A percentile compares a stretch with the other conserved stretches of the same genome.
phyloP scores from a whole-genome alignment of 2,797 vertebrate genomes.

The Lepilemur ruficaudatus region DNA sequence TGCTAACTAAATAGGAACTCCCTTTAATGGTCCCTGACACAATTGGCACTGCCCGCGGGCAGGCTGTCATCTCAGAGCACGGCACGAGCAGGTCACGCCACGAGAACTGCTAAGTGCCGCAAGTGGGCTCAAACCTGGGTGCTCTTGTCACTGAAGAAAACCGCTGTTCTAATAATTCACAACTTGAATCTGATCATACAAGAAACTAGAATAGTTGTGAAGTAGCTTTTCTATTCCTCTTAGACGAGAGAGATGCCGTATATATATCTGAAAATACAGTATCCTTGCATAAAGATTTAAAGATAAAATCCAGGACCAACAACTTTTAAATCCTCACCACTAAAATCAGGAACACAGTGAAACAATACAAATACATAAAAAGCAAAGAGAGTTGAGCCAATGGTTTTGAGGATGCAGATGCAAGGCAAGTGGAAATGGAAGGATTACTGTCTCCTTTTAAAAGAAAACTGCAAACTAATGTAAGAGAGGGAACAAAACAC shows the following conservation, averaged over 20 bases:
- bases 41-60: background rate
- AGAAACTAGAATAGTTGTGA: background rate
- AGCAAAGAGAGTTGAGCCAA: background rate
- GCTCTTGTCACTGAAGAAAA: background rate
- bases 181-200: background rate
- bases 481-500: background rate
- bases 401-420: constrained; percentile 28
- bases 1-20: background rate
- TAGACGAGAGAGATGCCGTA: background rate
- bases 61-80: background rate
- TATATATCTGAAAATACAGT: background rate
- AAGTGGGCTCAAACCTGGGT: background rate
- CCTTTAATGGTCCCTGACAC: background rate
- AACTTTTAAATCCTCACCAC: background rate
- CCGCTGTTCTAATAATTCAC: background rate
- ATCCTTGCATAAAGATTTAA: background rate
- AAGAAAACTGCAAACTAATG: constrained; percentile 24
- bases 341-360: background rate
- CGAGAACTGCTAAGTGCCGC: background rate
- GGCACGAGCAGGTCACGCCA: rapidly evolving
- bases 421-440: background rate
- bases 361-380: constrained; percentile 14
- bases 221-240: background rate
- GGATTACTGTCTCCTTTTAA: background rate
- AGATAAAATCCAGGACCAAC: constrained; percentile 36